Conservation (phyloP, 2,113 vertebrate species). For the Lethenteron reissneri region DNA sequence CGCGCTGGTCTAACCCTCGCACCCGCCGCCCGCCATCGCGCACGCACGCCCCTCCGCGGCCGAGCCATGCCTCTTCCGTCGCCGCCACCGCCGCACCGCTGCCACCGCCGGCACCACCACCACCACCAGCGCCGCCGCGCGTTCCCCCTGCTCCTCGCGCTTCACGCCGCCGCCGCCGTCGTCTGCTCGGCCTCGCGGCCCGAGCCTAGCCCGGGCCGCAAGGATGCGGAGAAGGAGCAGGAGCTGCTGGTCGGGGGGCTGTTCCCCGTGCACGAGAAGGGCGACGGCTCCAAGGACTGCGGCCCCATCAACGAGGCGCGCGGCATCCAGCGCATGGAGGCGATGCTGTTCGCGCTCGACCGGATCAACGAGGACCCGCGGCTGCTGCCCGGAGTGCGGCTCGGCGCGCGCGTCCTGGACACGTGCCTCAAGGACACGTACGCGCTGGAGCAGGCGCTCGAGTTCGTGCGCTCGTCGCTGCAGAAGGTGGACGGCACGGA, state of each 20-base stretch:
- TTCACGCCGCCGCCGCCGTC: too few relatives aligned
- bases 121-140: too few relatives aligned
- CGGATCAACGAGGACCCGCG: constrained; percentile 61
- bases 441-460: constrained; percentile 78
- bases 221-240: background rate
- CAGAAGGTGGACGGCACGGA: constrained; percentile 67
- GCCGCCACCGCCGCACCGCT: too few relatives aligned
- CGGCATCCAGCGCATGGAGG: constrained; percentile 89
- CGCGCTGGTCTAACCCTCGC: too few relatives aligned
- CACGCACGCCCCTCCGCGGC: too few relatives aligned
- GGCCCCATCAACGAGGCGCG: constrained; percentile 75
- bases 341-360: constrained; percentile 84
- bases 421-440: constrained; percentile 95
- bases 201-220: background rate
- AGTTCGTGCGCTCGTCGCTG: constrained; percentile 78
- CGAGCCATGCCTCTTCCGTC: too few relatives aligned
- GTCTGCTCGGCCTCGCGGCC: background rate
- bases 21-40: too few relatives aligned
- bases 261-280: constrained; percentile 83
- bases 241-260: constrained; percentile 64
- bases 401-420: constrained; percentile 84
- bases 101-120: too few relatives aligned
- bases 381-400: constrained; percentile 56
- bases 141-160: too few relatives aligned
- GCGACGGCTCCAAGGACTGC: constrained; percentile 50